Base-by-base conservation (phyloP, 2,888 invertebrate species). In the Apamea epomidion region DNA sequence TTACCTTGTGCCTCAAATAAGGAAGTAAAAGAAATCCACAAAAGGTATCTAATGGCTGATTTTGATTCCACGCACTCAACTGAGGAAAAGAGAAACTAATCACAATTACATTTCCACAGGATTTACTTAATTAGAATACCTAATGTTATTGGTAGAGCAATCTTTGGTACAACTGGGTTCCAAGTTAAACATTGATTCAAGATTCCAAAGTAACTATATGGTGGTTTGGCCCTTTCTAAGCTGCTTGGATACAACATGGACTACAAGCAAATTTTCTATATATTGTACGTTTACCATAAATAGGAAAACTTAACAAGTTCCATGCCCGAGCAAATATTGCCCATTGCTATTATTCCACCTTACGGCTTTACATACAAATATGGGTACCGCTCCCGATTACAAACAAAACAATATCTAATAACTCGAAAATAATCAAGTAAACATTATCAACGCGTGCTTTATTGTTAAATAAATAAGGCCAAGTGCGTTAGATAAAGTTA, bases 401-500 rank as follows among this genome's bases (percentile, higher is more conserved):
- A 76, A 80, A 89, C 78, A 80, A 89, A 77, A 87, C 85, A 81
- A 79, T 81, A 82, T 82, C 81, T 76, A 80, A 85, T 77, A 84
- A 76, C 72, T 84, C 51, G 77, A 85, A 82, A 90, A 83, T 82
- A 76, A 87, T 83, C 82, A 89, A 87, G 89, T 87, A 87, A 90
- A 90, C 88, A 91, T 87, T 83, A 86, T 89, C 88, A 92, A 92
- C 91, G 90, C 89, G 90, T 91, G 90, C 89, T 87, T 91, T 90
- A 89, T 91, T 91, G 91, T 91, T 91, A 90, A 91, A 91, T 93
- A 88, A 91, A 92, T 93, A 92, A 92, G 91, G 92, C 91, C 91
- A 93, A 92, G 93, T 92, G 92, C 90, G 90, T 89, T 84, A 91
- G 92, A 92, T 93, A 92, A 92, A 92, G 90, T 90, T 89, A 91